Evolutionary conservation across 2,797 vertebrate species (phyloP).

Genomic region (Champsocephalus gunnari): DNA sequence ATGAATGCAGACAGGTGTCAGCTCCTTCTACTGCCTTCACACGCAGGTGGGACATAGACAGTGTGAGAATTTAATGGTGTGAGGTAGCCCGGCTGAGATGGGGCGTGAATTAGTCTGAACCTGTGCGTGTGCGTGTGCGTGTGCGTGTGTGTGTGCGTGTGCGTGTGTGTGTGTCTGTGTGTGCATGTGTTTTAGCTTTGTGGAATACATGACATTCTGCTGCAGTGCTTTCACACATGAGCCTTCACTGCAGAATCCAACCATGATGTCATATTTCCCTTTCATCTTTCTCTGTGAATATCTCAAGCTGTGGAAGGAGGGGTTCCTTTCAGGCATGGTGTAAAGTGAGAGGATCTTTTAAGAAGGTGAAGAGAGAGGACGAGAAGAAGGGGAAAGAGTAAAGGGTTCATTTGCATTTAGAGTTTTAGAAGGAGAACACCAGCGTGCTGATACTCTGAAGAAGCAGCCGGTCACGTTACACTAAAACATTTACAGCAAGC

Average conservation of each 20-base stretch:
- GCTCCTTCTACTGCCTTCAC: conserved; percentile 37
- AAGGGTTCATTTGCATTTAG: conserved; percentile 19
- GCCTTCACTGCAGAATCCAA: conserved; percentile 69
- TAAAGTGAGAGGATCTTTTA: conserved; percentile 45
- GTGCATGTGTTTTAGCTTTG: conserved; percentile 6
- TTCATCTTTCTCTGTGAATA: conserved; percentile 62
- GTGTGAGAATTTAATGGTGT: conserved; percentile 74
- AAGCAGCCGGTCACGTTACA: conserved; percentile 4
- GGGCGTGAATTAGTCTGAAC: conserved; percentile 55
- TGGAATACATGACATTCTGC: conserved; percentile 51
- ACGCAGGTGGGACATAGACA: conserved; percentile 29
- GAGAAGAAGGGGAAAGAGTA: background rate
- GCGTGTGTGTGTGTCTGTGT: conserved; percentile 21
- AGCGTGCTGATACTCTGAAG: background rate
- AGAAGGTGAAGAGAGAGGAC: background rate
- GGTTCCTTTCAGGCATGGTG: conserved; percentile 37
- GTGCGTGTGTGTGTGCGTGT: conserved; percentile 13
- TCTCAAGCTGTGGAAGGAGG: conserved; percentile 44
- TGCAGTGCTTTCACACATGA: conserved; percentile 72
- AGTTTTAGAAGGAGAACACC: background rate
- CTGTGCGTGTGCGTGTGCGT: background rate
- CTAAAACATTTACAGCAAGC: no score
- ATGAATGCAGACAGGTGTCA: conserved; percentile 38
- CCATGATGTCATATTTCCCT: conserved; percentile 77
- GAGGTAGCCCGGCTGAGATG: conserved; percentile 39